Percentiles rank a stretch among this genome's conserved stretches.
phyloP scores from a whole-genome alignment of 2,888 invertebrate species.

The Drepanosiphum platanoidis region DNA sequence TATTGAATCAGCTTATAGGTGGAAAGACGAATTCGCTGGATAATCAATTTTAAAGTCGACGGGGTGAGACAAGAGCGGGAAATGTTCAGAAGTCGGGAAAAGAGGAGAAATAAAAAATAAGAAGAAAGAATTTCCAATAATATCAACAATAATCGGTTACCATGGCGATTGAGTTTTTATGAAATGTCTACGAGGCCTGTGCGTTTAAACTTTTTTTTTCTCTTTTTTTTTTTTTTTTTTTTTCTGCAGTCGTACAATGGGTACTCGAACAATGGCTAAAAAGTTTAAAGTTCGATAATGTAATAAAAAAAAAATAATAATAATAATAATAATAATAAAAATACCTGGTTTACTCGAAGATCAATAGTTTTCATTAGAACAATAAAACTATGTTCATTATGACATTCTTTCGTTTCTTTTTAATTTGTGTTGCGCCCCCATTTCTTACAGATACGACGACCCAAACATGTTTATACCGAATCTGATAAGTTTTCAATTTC shows the following conservation, averaged over 20 bases:
- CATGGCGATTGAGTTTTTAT: conserved; percentile 60
- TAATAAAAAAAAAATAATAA: conserved; percentile 23
- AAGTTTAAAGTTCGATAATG: conserved; percentile 61
- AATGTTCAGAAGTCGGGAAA: conserved; percentile 55
- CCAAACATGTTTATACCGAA: conserved; percentile 30
- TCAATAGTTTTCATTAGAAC: conserved; percentile 61
- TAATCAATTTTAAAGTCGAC: conserved; percentile 61
- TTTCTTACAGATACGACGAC: neutral
- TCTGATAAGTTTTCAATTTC: conserved; percentile 61
- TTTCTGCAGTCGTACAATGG: conserved; percentile 37
- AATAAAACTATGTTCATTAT: conserved; percentile 49
- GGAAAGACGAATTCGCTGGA: conserved; percentile 51
- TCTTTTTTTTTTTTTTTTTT: conserved; percentile 57
- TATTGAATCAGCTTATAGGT: conserved; percentile 49
- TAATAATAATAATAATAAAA: conserved; percentile 3
- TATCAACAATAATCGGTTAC: conserved; percentile 62
- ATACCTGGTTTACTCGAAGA: conserved; percentile 42
- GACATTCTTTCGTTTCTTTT: conserved; percentile 40
- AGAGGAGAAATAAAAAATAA: conserved; percentile 34
- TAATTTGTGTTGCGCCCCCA: neutral
- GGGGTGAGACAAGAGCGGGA: conserved; percentile 1
- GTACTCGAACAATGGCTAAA: conserved; percentile 60
- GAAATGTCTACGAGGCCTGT: conserved; percentile 54
- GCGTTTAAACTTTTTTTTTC: conserved; percentile 57
- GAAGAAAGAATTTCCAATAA: conserved; percentile 61